phyloP scores from a whole-genome alignment of 2,888 invertebrate genomes.

The Phalera bucephala region DNA sequence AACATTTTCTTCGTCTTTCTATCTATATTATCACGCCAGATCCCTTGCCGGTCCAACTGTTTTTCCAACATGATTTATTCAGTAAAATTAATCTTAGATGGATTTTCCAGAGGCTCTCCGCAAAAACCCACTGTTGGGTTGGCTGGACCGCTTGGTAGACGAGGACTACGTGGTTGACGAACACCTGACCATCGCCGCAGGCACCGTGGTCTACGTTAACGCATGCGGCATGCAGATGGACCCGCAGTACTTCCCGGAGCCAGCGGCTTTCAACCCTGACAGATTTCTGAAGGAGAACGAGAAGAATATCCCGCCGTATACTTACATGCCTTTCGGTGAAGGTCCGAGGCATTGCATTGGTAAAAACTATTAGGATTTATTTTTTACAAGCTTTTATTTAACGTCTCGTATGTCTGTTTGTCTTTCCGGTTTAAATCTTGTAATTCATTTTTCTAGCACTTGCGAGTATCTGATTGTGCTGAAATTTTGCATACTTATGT shows the following conservation, averaged over 20 bases:
- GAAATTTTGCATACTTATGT: too few relatives aligned
- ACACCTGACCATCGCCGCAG: conserved; percentile 41
- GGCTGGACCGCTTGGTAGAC: conserved; percentile 46
- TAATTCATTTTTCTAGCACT: too few relatives aligned
- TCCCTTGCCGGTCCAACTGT: too few relatives aligned
- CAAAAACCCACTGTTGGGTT: conserved; percentile 53
- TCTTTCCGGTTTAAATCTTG: too few relatives aligned
- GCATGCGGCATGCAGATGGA: conserved; percentile 54
- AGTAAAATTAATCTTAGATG: too few relatives aligned
- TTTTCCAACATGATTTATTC: too few relatives aligned
- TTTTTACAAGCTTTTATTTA: too few relatives aligned
- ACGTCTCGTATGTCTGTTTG: too few relatives aligned
- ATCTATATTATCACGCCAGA: too few relatives aligned
- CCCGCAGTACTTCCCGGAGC: conserved; percentile 75
- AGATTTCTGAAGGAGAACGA: conserved; percentile 82
- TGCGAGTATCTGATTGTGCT: too few relatives aligned
- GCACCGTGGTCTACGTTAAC: conserved; percentile 50
- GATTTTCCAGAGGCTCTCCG: conserved; percentile 46
- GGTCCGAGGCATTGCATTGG: conserved; percentile 85
- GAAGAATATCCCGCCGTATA: conserved; percentile 44
- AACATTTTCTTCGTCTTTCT: too few relatives aligned
- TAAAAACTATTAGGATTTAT: conserved; percentile 28
- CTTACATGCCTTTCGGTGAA: conserved; percentile 78
- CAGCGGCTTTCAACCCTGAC: conserved; percentile 77
- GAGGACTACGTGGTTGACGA: conserved; percentile 46